Conservation (phyloP, 2,888 invertebrate species). For the Biston betularia region DNA sequence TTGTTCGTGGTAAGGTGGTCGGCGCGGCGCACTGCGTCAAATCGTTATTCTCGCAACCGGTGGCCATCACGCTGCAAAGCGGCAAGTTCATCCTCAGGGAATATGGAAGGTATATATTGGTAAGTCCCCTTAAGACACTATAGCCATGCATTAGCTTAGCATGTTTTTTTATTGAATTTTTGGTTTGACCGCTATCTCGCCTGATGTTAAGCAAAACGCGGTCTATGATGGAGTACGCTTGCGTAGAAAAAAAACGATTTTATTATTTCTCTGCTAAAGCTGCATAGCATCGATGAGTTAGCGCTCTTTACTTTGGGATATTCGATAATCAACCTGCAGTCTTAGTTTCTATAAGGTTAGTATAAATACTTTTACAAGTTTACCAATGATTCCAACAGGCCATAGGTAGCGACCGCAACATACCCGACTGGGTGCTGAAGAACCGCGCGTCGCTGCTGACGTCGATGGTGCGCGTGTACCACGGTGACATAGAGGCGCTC, state of each 20-base stretch:
- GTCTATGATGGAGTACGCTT: too few relatives aligned
- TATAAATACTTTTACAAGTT: too few relatives aligned
- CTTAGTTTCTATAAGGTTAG: neutral
- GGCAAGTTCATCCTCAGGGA: constrained; percentile 95
- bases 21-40: constrained; percentile 94
- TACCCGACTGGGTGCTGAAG: constrained; percentile 93
- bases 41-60: constrained; percentile 91
- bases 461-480: constrained; percentile 93
- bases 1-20: constrained; percentile 88
- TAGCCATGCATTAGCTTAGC: too few relatives aligned
- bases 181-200: too few relatives aligned
- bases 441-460: constrained; percentile 92
- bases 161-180: too few relatives aligned
- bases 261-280: too few relatives aligned
- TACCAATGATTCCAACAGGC: constrained; percentile 83
- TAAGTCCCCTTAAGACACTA: constrained; percentile 69
- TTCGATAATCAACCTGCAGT: neutral
- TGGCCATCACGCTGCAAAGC: constrained; percentile 92
- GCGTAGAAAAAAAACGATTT: too few relatives aligned
- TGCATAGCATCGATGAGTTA: too few relatives aligned
- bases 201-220: too few relatives aligned
- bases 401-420: constrained; percentile 94
- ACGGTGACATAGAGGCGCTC: constrained; percentile 92
- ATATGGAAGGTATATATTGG: constrained; percentile 94
- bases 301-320: neutral